Evolutionary conservation across 2,797 vertebrate species (phyloP).

Genomic region (Neostethus bicornis): DNA sequence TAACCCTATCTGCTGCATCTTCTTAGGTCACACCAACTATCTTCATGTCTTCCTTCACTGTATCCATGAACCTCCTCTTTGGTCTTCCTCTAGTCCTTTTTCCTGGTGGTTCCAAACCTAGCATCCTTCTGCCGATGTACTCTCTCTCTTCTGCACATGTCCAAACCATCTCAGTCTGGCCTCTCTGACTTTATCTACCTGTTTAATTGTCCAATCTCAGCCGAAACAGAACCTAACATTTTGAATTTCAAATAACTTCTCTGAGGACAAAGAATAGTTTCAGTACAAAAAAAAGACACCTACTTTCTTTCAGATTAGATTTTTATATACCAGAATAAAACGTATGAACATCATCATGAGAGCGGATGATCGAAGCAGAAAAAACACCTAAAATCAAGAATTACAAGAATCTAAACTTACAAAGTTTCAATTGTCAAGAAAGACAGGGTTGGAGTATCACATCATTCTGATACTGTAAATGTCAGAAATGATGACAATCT

Average conservation of each 20-base stretch:
- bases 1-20: no score
- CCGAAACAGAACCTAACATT: neutral
- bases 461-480: conserved; percentile 75
- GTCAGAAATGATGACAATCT: conserved; percentile 55
- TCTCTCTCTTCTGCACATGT: no score
- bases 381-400: conserved; percentile 65
- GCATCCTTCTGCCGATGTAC: no score
- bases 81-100: no score
- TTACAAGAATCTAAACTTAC: conserved; percentile 73
- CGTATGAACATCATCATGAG: conserved; percentile 47
- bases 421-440: conserved; percentile 63
- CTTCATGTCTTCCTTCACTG: no score
- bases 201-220: neutral
- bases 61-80: no score
- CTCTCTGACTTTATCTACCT: no score
- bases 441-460: conserved; percentile 65
- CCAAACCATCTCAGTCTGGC: no score
- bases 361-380: conserved; percentile 31
- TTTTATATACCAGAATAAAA: conserved; percentile 32
- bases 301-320: conserved; percentile 3
- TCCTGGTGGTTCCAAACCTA: no score
- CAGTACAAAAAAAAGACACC: neutral
- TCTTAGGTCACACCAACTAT: no score
- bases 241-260: no score
- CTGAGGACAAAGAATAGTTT: neutral